A percentile compares a stretch with the other conserved stretches of the same genome.
Conservation (phyloP, 2,888 invertebrate species). For the Philereme vetulata region DNA sequence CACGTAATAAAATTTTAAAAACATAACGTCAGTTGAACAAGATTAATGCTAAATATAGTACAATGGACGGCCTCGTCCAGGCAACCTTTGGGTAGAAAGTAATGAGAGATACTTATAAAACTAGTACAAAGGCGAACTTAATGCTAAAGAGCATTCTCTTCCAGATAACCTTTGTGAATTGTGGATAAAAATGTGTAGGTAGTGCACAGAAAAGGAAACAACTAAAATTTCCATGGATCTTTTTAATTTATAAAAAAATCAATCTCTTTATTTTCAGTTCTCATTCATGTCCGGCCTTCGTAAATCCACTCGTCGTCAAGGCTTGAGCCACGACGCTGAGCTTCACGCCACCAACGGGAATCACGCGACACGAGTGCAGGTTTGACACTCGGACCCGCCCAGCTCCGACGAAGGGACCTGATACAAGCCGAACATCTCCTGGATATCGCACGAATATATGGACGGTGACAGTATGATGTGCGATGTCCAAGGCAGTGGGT, state of each 20-base stretch:
- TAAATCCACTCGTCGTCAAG: conserved; percentile 60
- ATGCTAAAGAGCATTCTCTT: too few species aligned
- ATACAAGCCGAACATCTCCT: conserved; percentile 63
- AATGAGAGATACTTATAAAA: too few species aligned
- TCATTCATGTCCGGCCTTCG: conserved; percentile 72
- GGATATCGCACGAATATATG: conserved; percentile 73
- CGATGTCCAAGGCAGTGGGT: conserved; percentile 18
- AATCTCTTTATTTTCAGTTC: conserved; percentile 57
- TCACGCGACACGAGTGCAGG: conserved; percentile 65
- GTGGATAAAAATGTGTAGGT: too few species aligned
- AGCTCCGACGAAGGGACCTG: conserved; percentile 57
- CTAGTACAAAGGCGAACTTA: too few species aligned
- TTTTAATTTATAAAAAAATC: too few species aligned
- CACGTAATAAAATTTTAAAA: too few species aligned
- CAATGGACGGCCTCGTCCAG: too few species aligned
- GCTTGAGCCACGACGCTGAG: conserved; percentile 62
- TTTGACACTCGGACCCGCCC: conserved; percentile 66
- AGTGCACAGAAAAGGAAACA: too few species aligned
- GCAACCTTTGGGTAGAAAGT: too few species aligned
- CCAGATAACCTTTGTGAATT: too few species aligned
- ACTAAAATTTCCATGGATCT: background rate
- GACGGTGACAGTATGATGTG: conserved; percentile 28
- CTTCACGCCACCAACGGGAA: conserved; percentile 73
- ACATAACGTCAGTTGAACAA: too few species aligned
- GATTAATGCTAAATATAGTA: too few species aligned